These are phyloP conservation scores for Spodoptera picta DNA, from an alignment of 2,888 invertebrate species.

Conservation along the genomic window DNA sequence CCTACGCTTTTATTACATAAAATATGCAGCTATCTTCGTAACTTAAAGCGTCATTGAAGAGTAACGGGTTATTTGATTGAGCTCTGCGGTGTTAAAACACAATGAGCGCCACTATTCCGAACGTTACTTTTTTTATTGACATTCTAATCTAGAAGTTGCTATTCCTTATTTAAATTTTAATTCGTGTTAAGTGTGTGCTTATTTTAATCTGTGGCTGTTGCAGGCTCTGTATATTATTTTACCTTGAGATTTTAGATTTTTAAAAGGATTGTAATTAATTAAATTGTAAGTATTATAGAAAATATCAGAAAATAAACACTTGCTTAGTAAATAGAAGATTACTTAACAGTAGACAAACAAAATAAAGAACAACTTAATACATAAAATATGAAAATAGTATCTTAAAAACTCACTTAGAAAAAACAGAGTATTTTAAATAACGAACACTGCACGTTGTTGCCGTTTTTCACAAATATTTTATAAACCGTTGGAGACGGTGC, in stretches of 20 bases:
- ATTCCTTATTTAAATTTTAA: background rate
- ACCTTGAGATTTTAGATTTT: no score
- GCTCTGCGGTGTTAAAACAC: conserved; percentile 9
- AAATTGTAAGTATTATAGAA: no score
- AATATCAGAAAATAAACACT: no score
- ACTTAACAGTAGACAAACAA: no score
- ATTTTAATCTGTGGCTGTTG: no score
- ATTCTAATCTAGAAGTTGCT: conserved; percentile 10
- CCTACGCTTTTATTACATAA: conserved; percentile 27
- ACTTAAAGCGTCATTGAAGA: conserved; percentile 21
- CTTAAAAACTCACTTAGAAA: no score
- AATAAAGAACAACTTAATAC: no score
- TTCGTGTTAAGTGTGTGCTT: background rate
- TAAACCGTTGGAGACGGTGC: background rate
- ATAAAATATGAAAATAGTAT: no score
- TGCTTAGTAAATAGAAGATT: no score
- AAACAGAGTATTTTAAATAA: background rate
- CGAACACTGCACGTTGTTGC: background rate
- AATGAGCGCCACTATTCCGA: conserved; percentile 7
- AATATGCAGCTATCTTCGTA: conserved; percentile 21
- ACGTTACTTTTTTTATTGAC: conserved; percentile 9
- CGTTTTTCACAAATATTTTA: background rate
- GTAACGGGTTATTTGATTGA: conserved; percentile 30
- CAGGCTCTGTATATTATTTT: no score
- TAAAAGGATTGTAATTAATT: no score